Base-by-base conservation (phyloP, 2,113 vertebrate species). In the Tachysurus vachellii region DNA sequence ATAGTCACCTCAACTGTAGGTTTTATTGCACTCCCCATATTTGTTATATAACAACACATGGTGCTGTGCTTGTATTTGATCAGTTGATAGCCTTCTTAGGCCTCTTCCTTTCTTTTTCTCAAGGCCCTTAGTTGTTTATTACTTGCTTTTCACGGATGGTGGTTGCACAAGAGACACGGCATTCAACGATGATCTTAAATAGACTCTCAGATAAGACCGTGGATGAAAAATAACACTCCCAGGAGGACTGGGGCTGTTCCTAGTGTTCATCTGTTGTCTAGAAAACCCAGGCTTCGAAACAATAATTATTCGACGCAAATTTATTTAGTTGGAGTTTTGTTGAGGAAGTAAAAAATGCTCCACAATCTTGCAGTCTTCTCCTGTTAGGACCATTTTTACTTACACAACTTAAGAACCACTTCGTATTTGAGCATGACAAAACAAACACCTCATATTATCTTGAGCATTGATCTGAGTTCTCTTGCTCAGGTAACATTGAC, bases 91-190 rank as follows among this genome's bases (percentile, higher is more conserved):
- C 77, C 50, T 36, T 56, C 85, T 28, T 80, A 56, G 26, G 54
- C 23, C 54, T 80, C 64, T 70, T 64, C 42, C 28, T 64, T 50
- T 79, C 75, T 83, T 57, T 57, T 19, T 56, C 50, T 75, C 12
- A 70, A 66, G 57, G 42, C 61, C 57, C 56, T 81, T 26, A 83
- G n/a, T 59, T 64, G 36, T 82, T 50, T 89, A 94, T 93, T 91
- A 93, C 94, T 93, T 90, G 90, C 87, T 80, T 90, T 91, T 86
- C 85, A 70, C 88, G 86, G 75, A 91, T 91, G 89, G 89, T 90
- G 91, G 28, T 57, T 42, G 47, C 12, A n/a, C 47, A 53, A 53
- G 79, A 42, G 79, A 28, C 54, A 80, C 10, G 21, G 13, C 56
- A 44, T 61, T 42, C 2, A 12, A 42, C 42, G 31, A 12, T 81